Conservation (phyloP, 1,140 invertebrate species). For the Nephotettix cincticeps region DNA sequence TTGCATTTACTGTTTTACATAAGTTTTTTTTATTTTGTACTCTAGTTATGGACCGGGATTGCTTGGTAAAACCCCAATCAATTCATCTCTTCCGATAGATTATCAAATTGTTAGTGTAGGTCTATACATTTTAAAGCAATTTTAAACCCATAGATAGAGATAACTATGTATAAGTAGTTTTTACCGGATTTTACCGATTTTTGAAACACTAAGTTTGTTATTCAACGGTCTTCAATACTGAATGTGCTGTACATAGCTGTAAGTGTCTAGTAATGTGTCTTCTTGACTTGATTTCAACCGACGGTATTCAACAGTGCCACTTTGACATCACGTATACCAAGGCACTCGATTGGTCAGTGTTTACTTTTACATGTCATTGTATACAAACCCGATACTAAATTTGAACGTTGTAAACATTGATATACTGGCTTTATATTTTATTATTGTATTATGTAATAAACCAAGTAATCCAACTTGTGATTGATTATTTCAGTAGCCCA, state of each 20-base stretch:
- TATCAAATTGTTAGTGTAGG: constrained; percentile 10
- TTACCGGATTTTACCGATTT: not conserved
- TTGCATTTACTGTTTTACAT: constrained; percentile 6
- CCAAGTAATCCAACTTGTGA: constrained; percentile 6
- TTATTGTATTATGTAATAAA: constrained; percentile 29
- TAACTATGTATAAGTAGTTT: constrained; percentile 19
- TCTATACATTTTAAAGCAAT: constrained; percentile 20
- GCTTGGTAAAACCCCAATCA: not conserved
- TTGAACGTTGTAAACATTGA: constrained; percentile 18
- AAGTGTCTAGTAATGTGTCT: not conserved
- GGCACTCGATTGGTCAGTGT: no score
- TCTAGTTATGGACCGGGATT: not conserved
- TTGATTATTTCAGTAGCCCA: not conserved
- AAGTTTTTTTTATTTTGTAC: not conserved
- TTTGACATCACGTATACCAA: not conserved
- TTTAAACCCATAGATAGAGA: constrained; percentile 14
- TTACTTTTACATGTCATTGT: constrained; percentile 21
- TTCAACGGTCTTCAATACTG: not conserved
- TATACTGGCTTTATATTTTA: constrained; percentile 29
- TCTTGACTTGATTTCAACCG: not conserved
- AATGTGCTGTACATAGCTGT: constrained; percentile 25
- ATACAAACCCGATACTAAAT: constrained; percentile 18
- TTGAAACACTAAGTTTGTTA: constrained; percentile 1
- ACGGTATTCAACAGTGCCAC: not conserved
- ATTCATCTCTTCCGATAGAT: constrained; percentile 25